These are phyloP conservation scores for Molothrus aeneus DNA, from an alignment of 2,797 vertebrate species.

Conservation along the genomic window DNA sequence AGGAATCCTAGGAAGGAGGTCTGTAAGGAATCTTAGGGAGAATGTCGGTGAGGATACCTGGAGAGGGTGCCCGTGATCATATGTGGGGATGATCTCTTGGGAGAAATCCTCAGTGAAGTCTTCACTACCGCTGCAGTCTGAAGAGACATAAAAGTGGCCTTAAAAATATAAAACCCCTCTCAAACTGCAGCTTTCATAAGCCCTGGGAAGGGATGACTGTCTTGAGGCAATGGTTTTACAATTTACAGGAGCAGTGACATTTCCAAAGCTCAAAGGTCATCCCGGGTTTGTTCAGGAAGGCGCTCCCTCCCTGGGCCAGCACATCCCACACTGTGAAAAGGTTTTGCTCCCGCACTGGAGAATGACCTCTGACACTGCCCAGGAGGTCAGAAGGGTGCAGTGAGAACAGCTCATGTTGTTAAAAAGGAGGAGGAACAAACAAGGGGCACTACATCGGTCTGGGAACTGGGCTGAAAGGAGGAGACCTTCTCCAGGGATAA, in stretches of 20 bases:
- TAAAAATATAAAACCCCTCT: neutral
- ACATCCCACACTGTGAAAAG: rapidly evolving
- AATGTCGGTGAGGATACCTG: neutral
- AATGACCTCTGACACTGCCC: rapidly evolving
- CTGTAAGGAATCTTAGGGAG: neutral
- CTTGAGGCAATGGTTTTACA: neutral
- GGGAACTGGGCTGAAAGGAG: neutral
- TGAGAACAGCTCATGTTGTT: neutral
- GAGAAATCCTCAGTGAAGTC: neutral
- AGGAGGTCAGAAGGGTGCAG: rapidly evolving
- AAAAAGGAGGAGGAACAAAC: neutral
- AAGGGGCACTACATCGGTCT: rapidly evolving
- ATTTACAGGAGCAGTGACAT: neutral
- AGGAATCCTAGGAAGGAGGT: too few relatives aligned
- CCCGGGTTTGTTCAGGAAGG: neutral
- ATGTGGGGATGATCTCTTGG: too few relatives aligned
- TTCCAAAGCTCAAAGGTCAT: neutral
- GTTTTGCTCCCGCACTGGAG: neutral
- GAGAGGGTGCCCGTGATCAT: neutral
- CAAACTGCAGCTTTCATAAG: neutral
- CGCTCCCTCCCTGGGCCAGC: neutral
- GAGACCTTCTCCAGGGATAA: neutral
- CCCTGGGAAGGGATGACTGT: neutral
- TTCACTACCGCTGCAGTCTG: neutral
- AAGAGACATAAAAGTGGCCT: neutral